Base-by-base conservation (phyloP, 2,797 vertebrate species). In the Periophthalmus magnuspinnatus region DNA sequence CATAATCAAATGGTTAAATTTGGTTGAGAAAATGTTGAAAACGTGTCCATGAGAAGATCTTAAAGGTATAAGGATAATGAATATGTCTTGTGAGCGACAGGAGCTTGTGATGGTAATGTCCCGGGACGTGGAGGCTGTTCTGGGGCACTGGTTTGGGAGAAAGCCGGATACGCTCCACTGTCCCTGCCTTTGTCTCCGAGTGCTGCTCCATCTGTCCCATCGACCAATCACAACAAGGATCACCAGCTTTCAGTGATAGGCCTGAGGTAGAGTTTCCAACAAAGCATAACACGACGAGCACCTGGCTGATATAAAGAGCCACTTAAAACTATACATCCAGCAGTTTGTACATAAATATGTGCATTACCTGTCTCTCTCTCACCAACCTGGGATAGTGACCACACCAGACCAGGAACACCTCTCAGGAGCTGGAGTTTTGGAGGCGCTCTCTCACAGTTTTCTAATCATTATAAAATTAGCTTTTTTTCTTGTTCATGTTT, bases 1-100 rank as follows among this genome's bases (percentile, higher is more conserved):
- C 84, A 84, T 90, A 82, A 92, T 92, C 76, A 68, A 74, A 63
- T 45, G 61, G 67, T 56, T 54, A 74, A 62, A 33, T 76, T 79
- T 71, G 70, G 62, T 68, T 0, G 41, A 65, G 16, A 7, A 54
- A 34, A 59, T 70, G 75, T 79, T 83, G 73, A 77, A 81, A 71
- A 60, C 72, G 48, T 62, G 28, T 5, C 48, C 28, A 62, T 56
- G 71, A 60, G 70, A 59, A 61, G 59, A 84, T 84, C 77, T 77
- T 71, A 67, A 80, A 78, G 60, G 32, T 34, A 17, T 28, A 24
- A 6, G 36, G 58, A 74, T 78, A 83, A 86, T 77, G 71, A 82
- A 82, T 78, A 74, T 81, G 67, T 84, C 68, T 82, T 76, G 67
- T 69, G 58, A 66, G 59, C 11, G 34, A 78, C 75, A 70, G 60